A percentile compares a stretch with the other conserved stretches of the same genome.
These are phyloP conservation scores for Drosophila subobscura DNA, from an alignment of 1,140 invertebrate genomes.

Conservation along the genomic window DNA sequence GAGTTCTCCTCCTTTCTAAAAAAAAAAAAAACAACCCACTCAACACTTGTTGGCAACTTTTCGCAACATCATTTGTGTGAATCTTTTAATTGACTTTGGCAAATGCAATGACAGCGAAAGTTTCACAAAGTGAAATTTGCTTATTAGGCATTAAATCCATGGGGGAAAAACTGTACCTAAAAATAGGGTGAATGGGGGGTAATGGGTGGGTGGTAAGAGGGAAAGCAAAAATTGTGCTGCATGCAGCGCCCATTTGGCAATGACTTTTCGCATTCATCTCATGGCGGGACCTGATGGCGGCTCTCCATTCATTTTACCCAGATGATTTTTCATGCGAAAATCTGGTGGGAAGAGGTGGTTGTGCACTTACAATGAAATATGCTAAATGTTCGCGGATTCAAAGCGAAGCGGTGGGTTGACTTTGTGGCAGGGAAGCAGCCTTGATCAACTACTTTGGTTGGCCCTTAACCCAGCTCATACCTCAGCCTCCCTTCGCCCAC, in stretches of 20 bases:
- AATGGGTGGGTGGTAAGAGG: too few relatives aligned
- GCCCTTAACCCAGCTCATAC: neutral
- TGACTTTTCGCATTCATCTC: slow-evolving; percentile 21
- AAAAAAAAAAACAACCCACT: neutral
- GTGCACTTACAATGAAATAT: slow-evolving; percentile 21
- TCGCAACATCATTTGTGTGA: slow-evolving; percentile 19
- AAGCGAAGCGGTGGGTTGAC: neutral
- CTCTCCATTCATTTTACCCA: slow-evolving; percentile 22
- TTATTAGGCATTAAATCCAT: slow-evolving; percentile 44
- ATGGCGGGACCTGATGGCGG: neutral
- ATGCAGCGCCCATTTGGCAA: slow-evolving; percentile 4
- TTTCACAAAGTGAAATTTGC: slow-evolving; percentile 37
- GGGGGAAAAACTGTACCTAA: neutral
- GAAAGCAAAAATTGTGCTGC: neutral
- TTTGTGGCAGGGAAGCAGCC: slow-evolving; percentile 1
- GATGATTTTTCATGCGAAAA: slow-evolving; percentile 22
- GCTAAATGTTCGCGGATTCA: slow-evolving; percentile 35
- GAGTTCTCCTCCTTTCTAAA: neutral
- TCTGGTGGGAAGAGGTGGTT: neutral
- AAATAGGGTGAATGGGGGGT: neutral
- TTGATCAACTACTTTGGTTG: slow-evolving; percentile 22
- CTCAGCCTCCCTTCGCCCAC: neutral
- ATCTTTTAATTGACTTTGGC: slow-evolving; percentile 48
- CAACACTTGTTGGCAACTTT: neutral
- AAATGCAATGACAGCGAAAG: slow-evolving; percentile 8